These are phyloP conservation scores for Suricata suricatta DNA, from an alignment of 2,113 vertebrate species.

Conservation along the genomic window DNA sequence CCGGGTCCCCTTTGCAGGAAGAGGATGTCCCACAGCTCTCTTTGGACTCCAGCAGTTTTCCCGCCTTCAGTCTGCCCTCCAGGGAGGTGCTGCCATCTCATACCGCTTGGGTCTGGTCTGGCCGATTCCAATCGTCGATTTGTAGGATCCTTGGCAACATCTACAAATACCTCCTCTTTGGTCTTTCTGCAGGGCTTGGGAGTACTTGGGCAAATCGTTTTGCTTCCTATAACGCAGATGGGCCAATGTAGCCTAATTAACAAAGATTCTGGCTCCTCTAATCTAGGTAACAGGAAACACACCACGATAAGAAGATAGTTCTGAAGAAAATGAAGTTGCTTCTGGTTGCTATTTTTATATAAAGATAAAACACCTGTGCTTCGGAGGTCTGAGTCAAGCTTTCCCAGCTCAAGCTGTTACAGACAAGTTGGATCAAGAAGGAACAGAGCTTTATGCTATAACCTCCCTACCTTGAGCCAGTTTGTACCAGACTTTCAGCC, in stretches of 20 bases:
- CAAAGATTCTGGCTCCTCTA: not conserved
- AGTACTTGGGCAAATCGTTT: not conserved
- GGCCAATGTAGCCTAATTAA: not conserved
- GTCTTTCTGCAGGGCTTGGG: not conserved
- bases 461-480: not conserved
- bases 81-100: not conserved
- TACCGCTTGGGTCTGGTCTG: not conserved
- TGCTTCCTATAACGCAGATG: not conserved
- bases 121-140: not conserved
- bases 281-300: not conserved
- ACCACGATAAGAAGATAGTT: not conserved
- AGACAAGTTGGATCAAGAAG: constrained; percentile 15
- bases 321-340: not conserved
- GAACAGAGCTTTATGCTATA: not conserved
- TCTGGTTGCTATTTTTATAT: constrained; percentile 19
- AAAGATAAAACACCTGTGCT: constrained; percentile 31
- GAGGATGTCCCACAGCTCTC: accelerated
- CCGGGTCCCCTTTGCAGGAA: not conserved
- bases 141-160: not conserved
- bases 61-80: not conserved
- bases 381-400: not conserved
- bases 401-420: not conserved
- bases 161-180: not conserved
- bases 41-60: not conserved
- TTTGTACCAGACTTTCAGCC: not conserved